These are phyloP conservation scores for Mastacembelus armatus DNA, from an alignment of 2,797 vertebrate genomes.

Conservation along the genomic window DNA sequence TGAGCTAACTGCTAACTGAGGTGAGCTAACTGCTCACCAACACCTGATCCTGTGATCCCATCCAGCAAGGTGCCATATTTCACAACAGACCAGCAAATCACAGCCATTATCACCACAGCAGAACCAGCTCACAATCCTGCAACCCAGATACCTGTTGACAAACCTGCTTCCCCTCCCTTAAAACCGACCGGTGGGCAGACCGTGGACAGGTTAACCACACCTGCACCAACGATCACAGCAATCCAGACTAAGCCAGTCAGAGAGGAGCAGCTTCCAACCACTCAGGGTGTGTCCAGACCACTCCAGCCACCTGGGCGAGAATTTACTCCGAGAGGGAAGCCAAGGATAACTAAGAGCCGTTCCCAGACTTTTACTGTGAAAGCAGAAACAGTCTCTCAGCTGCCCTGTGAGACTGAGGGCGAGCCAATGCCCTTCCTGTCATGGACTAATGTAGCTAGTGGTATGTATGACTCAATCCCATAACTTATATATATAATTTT, in stretches of 20 bases:
- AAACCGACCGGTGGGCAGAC: neutral
- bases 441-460: constrained; percentile 92
- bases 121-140: constrained; percentile 31
- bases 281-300: constrained; percentile 44
- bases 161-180: constrained; percentile 35
- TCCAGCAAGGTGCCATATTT: constrained; percentile 44
- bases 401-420: constrained; percentile 88
- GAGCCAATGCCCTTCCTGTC: constrained; percentile 88
- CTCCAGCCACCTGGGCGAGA: constrained; percentile 65
- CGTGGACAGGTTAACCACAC: neutral
- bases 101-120: constrained; percentile 23
- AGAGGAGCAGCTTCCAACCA: constrained; percentile 24
- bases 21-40: too few relatives aligned
- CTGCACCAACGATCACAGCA: constrained; percentile 23
- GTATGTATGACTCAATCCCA: constrained; percentile 78
- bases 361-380: constrained; percentile 80
- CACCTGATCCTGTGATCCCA: constrained; percentile 4
- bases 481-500: neutral
- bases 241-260: constrained; percentile 25
- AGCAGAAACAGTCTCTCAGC: constrained; percentile 83
- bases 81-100: constrained; percentile 36
- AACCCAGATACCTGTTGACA: constrained; percentile 48
- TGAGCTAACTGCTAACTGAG: too few relatives aligned
- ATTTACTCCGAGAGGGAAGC: constrained; percentile 74
- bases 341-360: constrained; percentile 79